Evolutionary conservation across 1,140 invertebrate genomes (phyloP), one percentile per base, ranked within the genome.

Genomic region (Pseudomyrmex gracilis): DNA sequence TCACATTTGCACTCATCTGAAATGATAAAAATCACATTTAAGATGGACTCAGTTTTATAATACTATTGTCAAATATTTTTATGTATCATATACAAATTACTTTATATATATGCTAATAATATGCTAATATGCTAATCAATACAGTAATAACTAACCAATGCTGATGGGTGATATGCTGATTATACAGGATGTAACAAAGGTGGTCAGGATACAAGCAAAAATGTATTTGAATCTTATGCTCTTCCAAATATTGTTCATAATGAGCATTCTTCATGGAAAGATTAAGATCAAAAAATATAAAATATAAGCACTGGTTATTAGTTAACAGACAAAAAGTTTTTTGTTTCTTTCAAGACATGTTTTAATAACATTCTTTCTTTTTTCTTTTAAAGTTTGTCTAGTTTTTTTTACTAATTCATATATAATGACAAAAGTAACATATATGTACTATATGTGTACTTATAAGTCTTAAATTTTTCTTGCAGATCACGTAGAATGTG

Each of bases 111-210:
- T 24, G 24, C 24, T 24, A 24, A 24, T 24, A 24, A 34, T 34
- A 34, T 34, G 5, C 34, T 34, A 34, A 34, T 34, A 24, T 24
- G 24, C 24, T 5, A 34, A 34, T 43, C 0, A 57, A 34, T 17
- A 83, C 51, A 24, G 20, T 57, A 67, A 20, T 70, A 57, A 84
- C 88, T 93, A 90, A 94, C 94, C 92, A 49, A 92, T 88, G 64
- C 83, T 93, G 17, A 94, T 93, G 8, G 91, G 91, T 71, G 92
- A 83, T 80, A 94, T 91, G 60, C 92, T 93, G 76, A 94, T 92
- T 17, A 94, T 88, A 78, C 93, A 94, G n/a, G 93, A 92, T 64
- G 92, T 85, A 5, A 93, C 61, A 77, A 94, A 94, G 17, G 92
- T 93, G 73, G 93, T 84, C 73, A 94, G 87, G 77, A 94, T 93